Evolutionary conservation across 2,113 vertebrate species (phyloP).

Genomic region (Anser cygnoides): DNA sequence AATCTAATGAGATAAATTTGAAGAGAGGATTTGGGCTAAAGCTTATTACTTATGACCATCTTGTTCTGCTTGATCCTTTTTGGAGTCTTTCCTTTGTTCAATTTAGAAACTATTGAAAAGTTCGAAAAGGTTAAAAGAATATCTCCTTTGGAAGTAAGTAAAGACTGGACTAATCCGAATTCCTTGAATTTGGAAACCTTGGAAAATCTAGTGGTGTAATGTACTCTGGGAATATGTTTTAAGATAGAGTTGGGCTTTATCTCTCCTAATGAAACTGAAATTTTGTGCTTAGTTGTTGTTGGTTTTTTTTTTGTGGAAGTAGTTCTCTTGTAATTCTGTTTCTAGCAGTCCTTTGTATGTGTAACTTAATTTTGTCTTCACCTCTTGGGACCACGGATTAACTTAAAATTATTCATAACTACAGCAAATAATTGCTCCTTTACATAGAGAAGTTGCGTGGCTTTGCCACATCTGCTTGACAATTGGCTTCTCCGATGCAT

Average conservation of each 20-base stretch:
- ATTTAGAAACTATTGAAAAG: not conserved
- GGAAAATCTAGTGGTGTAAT: not conserved
- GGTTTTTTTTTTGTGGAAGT: not conserved
- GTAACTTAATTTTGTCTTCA: not conserved
- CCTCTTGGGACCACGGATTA: not conserved
- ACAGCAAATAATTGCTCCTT: not conserved
- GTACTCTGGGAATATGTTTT: not conserved
- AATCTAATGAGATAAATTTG: not conserved
- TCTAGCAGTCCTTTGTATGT: not conserved
- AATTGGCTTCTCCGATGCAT: not conserved
- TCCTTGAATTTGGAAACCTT: not conserved
- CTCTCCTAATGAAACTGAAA: not conserved
- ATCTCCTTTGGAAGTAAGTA: not conserved
- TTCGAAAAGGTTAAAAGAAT: not conserved
- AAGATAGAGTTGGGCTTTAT: not conserved
- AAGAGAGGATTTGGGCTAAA: not conserved
- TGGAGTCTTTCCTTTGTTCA: not conserved
- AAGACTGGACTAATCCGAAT: not conserved
- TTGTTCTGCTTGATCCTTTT: not conserved
- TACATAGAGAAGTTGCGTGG: not conserved
- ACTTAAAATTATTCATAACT: not conserved
- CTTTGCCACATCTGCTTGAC: not conserved
- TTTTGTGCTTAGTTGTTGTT: not conserved
- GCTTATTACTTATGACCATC: not conserved
- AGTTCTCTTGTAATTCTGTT: not conserved